These are phyloP conservation scores for Acanthopagrus latus DNA, from an alignment of 2,797 vertebrate species.

Conservation along the genomic window DNA sequence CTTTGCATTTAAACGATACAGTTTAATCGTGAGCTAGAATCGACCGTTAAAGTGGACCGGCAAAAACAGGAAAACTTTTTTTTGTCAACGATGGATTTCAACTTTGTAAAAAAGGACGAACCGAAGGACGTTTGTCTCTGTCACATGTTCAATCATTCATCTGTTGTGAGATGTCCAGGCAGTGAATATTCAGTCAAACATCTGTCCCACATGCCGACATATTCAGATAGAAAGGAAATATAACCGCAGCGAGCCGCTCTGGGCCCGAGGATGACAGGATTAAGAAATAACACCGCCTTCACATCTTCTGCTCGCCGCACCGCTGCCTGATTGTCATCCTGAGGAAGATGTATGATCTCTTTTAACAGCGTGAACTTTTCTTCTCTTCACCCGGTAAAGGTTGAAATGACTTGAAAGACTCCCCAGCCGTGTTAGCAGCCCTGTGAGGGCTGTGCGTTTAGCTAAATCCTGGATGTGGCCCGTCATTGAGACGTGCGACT, in stretches of 20 bases:
- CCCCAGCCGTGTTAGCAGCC: background rate
- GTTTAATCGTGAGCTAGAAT: constrained; percentile 18
- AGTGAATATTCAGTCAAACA: constrained; percentile 44
- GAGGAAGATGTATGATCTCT: constrained; percentile 40
- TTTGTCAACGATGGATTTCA: constrained; percentile 17
- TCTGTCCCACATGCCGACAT: constrained; percentile 41
- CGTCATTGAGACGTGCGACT: too few species aligned
- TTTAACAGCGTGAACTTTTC: constrained; percentile 28
- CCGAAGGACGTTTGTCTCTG: background rate
- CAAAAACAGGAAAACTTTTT: background rate
- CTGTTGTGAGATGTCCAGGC: constrained; percentile 15
- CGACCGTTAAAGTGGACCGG: constrained; percentile 30
- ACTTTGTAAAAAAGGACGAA: background rate
- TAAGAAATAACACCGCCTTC: constrained; percentile 55
- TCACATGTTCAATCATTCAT: constrained; percentile 33
- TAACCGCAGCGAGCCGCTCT: constrained; percentile 51
- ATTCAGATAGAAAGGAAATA: constrained; percentile 56
- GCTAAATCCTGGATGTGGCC: too few species aligned
- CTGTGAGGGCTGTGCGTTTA: background rate
- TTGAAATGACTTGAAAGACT: background rate
- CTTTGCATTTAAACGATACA: constrained; percentile 50
- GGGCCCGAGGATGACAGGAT: constrained; percentile 56
- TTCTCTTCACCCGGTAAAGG: constrained; percentile 30
- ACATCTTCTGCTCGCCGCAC: constrained; percentile 35
- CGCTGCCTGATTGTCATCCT: constrained; percentile 31